Evolutionary conservation across 2,113 vertebrate species (phyloP).

Genomic region (Nymphicus hollandicus): DNA sequence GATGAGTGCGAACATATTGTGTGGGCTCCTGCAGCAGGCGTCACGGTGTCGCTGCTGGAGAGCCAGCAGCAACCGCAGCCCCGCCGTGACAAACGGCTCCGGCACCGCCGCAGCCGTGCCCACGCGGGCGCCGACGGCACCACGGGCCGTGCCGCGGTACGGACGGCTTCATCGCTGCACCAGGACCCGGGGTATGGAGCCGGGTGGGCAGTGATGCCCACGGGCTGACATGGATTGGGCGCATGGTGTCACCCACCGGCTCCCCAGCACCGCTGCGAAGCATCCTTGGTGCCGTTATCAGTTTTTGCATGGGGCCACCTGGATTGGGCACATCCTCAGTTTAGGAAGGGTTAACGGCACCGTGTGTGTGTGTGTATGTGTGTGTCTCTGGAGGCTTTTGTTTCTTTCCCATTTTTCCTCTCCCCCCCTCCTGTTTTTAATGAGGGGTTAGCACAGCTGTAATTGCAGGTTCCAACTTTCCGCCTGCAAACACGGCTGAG

Average conservation of each 20-base stretch:
- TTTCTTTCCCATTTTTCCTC: not conserved
- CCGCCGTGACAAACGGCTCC: not conserved
- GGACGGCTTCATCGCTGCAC: accelerated
- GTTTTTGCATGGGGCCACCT: accelerated
- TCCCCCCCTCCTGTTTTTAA: not conserved
- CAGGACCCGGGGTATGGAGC: accelerated
- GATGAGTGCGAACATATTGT: not conserved
- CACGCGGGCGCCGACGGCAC: not conserved
- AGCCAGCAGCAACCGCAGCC: not conserved
- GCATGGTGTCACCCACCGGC: not conserved
- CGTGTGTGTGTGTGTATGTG: not conserved
- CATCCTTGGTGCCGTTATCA: accelerated
- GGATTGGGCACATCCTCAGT: not conserved
- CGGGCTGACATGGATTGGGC: not conserved
- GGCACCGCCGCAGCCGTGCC: not conserved
- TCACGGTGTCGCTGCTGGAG: slow-evolving; percentile 22
- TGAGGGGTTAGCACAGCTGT: slow-evolving; percentile 56
- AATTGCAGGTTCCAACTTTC: slow-evolving; percentile 59
- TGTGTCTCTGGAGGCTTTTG: not conserved
- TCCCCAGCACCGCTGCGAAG: accelerated
- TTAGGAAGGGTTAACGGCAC: not conserved
- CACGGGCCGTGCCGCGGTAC: too few relatives aligned
- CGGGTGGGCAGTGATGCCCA: accelerated
- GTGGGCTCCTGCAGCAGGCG: slow-evolving; percentile 1
- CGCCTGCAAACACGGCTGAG: slow-evolving; percentile 9